Evolutionary conservation across 2,113 vertebrate species (phyloP).

Genomic region (Oncorhynchus kisutch): DNA sequence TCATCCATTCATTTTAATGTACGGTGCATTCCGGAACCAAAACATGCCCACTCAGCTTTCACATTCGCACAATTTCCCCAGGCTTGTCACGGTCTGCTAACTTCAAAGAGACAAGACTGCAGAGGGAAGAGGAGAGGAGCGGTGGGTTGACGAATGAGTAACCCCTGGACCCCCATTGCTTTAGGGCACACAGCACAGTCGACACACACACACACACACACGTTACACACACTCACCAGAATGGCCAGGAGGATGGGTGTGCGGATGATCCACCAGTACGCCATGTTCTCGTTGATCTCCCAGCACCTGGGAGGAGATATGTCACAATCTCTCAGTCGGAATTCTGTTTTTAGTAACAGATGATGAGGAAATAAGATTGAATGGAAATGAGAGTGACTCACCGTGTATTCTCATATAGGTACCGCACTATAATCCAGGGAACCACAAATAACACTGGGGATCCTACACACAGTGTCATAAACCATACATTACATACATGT

Average conservation of each 20-base stretch:
- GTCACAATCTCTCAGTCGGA: background rate
- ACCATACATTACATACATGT: background rate
- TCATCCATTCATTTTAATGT: background rate
- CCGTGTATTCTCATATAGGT: slow-evolving; percentile 86
- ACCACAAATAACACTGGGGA: slow-evolving; percentile 84
- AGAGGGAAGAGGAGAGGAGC: background rate
- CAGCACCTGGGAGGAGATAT: slow-evolving; percentile 74
- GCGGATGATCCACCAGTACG: slow-evolving; percentile 85
- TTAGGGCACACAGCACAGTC: background rate
- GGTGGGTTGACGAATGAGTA: background rate
- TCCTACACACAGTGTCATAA: slow-evolving; percentile 67
- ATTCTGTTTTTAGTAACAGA: background rate
- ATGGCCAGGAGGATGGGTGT: slow-evolving; percentile 77
- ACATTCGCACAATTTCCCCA: background rate
- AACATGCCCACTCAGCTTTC: background rate
- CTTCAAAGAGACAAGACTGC: background rate
- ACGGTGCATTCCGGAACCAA: background rate
- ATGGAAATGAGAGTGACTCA: slow-evolving; percentile 53
- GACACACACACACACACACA: background rate
- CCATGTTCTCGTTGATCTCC: slow-evolving; percentile 85
- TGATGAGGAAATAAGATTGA: background rate
- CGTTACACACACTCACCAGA: slow-evolving; percentile 37
- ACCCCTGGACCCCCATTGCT: too few relatives aligned
- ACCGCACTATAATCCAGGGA: slow-evolving; percentile 84
- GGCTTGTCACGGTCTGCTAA: background rate